These are phyloP conservation scores for Macrosteles quadrilineatus DNA, from an alignment of 1,140 invertebrate species.

Conservation along the genomic window DNA sequence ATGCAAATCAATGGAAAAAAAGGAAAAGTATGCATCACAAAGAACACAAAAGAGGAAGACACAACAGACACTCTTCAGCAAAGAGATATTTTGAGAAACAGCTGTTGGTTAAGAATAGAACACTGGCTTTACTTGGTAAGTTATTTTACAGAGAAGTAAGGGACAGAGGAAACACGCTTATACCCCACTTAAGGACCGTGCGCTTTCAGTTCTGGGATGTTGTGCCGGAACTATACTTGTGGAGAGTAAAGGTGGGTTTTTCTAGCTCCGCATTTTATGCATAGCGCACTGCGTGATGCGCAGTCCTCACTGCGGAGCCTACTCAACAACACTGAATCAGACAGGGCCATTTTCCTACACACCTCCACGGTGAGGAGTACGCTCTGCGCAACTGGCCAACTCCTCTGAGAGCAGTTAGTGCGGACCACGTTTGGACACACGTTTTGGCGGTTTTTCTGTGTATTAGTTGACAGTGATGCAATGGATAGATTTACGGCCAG, in stretches of 20 bases:
- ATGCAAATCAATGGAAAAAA: not conserved
- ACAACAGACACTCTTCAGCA: slow-evolving; percentile 4
- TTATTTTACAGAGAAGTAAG: too few species aligned
- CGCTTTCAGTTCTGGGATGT: not conserved
- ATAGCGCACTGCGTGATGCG: not conserved
- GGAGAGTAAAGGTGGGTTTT: too few species aligned
- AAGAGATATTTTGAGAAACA: slow-evolving; percentile 38
- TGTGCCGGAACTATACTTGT: too few species aligned
- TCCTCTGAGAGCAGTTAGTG: too few species aligned
- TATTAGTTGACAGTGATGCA: too few species aligned
- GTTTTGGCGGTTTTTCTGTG: too few species aligned
- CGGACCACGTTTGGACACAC: too few species aligned
- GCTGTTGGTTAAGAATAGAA: slow-evolving; percentile 35
- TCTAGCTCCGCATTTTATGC: too few species aligned
- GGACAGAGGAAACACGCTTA: not conserved
- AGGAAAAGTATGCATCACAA: not conserved
- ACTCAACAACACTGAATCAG: too few species aligned
- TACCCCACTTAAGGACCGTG: not conserved
- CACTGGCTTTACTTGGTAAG: slow-evolving; percentile 36
- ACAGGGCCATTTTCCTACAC: not conserved
- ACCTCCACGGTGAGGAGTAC: not conserved
- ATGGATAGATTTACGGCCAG: too few species aligned
- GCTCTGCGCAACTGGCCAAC: not conserved
- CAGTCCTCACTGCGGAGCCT: too few species aligned
- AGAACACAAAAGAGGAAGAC: slow-evolving; percentile 47